Conservation (phyloP, 2,113 vertebrate species). For the Hippocampus guttulatus region DNA sequence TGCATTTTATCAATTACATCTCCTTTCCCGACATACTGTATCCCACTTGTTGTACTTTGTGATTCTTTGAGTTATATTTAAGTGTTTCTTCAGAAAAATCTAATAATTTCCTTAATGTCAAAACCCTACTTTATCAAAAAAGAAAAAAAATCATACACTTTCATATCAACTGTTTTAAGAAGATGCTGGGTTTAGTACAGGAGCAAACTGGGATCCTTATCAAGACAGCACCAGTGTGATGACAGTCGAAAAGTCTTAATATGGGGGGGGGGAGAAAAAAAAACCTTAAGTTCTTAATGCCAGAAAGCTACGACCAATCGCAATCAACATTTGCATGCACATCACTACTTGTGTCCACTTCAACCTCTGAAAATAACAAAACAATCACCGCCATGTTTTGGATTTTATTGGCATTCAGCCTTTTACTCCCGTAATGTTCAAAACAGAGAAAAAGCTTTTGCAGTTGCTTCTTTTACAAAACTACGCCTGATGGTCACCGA, state of each 20-base stretch:
- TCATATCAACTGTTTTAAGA: conserved; percentile 6
- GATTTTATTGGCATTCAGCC: no score
- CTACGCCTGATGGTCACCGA: no score
- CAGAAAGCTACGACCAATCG: no score
- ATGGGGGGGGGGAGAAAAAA: no score
- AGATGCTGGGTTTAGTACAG: not conserved
- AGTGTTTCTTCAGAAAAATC: conserved; percentile 1
- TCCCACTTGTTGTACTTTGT: conserved; percentile 25
- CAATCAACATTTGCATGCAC: no score
- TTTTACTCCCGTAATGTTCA: no score
- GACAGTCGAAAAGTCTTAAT: not conserved
- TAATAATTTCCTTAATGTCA: not conserved
- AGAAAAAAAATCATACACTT: not conserved
- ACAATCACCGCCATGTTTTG: no score
- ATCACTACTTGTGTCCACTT: no score
- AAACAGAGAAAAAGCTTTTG: no score
- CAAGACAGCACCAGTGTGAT: not conserved
- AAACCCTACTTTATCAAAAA: not conserved
- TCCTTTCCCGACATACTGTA: conserved; percentile 13
- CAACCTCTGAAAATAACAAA: no score
- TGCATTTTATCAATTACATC: conserved; percentile 12
- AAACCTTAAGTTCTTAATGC: no score
- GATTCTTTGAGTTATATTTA: conserved; percentile 16
- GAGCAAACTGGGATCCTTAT: conserved; percentile 8
- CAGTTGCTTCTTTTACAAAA: no score